These are phyloP conservation scores for Drosophila atripex DNA, from an alignment of 2,888 invertebrate species.

Conservation along the genomic window DNA sequence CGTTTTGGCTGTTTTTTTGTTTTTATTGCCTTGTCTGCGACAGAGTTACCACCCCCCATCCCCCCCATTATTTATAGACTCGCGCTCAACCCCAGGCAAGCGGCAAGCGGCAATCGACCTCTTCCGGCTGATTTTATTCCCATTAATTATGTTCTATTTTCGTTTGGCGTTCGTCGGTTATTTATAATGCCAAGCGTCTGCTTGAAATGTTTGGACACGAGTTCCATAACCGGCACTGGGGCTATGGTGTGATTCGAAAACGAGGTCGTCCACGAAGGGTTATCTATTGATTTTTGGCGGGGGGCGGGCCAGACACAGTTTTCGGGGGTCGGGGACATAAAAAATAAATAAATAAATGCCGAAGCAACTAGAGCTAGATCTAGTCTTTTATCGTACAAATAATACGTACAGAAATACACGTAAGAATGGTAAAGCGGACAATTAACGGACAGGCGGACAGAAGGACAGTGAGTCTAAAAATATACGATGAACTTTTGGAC, in stretches of 20 bases:
- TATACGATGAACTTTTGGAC: neutral
- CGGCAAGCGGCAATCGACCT: slow-evolving; percentile 10
- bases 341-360: neutral
- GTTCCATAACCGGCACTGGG: neutral
- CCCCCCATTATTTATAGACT: slow-evolving; percentile 30
- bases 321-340: too few species aligned
- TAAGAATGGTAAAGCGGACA: too few species aligned
- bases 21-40: neutral
- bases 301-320: neutral
- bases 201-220: slow-evolving; percentile 1
- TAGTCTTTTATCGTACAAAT: neutral
- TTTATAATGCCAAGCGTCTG: slow-evolving; percentile 37
- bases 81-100: neutral
- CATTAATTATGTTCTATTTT: slow-evolving; percentile 55
- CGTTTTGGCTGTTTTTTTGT: neutral
- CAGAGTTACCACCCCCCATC: neutral
- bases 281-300: slow-evolving; percentile 30
- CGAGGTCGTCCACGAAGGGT: slow-evolving; percentile 5
- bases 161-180: slow-evolving; percentile 44
- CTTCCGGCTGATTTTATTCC: slow-evolving; percentile 40
- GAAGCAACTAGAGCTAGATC: neutral
- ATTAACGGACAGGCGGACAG: neutral
- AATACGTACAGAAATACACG: too few species aligned
- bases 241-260: neutral
- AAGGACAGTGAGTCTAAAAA: neutral